phyloP scores from a whole-genome alignment of 2,113 vertebrate genomes.

The Colinus virginianus region DNA sequence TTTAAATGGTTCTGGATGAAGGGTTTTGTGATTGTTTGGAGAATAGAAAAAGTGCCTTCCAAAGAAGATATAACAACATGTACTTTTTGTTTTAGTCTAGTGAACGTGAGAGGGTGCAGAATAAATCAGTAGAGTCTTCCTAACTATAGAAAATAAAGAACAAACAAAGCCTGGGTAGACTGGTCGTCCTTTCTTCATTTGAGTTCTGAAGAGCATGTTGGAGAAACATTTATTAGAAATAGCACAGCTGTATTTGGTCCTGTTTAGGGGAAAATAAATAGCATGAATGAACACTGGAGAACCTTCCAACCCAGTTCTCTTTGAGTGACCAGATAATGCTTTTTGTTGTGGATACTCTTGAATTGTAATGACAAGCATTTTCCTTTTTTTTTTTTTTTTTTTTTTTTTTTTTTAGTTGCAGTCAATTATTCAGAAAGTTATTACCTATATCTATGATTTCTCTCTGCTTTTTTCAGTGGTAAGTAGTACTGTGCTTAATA shows the following conservation, averaged over 20 bases:
- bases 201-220: background rate
- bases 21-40: background rate
- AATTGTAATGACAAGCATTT: background rate
- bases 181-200: background rate
- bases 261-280: background rate
- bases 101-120: background rate
- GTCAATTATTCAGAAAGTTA: constrained; percentile 93
- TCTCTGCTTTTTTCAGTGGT: constrained; percentile 97
- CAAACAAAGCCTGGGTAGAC: background rate
- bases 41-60: background rate
- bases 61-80: background rate
- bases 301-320: background rate
- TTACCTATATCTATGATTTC: constrained; percentile 92
- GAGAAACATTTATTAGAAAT: background rate
- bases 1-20: background rate
- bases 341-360: background rate
- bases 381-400: background rate
- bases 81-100: no score
- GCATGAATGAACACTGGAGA: background rate
- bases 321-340: background rate
- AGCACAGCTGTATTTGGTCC: background rate
- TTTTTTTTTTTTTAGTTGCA: constrained; percentile 81
- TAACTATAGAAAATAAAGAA: background rate
- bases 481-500: constrained; percentile 64
- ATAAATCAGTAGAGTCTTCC: background rate